Evolutionary conservation across 2,888 invertebrate genomes (phyloP), one percentile per base, ranked within the genome.

Genomic region (Drosophila monieri): DNA sequence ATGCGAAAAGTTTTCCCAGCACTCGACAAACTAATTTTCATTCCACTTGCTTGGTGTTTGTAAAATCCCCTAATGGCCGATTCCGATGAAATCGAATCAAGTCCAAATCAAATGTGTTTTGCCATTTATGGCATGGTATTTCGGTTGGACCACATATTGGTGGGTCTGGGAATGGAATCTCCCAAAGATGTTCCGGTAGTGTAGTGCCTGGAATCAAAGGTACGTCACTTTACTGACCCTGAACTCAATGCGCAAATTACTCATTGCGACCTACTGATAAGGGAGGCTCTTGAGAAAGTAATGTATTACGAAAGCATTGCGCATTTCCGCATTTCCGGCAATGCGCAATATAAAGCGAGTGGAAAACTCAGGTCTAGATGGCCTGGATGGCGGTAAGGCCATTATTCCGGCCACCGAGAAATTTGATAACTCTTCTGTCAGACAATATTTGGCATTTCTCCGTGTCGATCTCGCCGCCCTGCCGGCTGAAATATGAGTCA

Each of bases 401-500:
- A 46, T 35, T 44, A 39, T n/a, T 6, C 5, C 35, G 54, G 18
- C 43, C 9, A 44, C 35, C 27, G 59, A 37, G 62, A 61, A 62
- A 64, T 64, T 39, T 62, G 62, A 64, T 62, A 52, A 64, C 62
- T 52, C 62, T 64, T 30, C 44, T 44, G 58, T 47, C 60, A 14
- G n/a, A n/a, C 47, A 58, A 61, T 65, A 65, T 62, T 65, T 65
- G 62, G 62, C 65, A 41, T 39, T 30, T 54, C 44, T 30, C 25
- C 2, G 23, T 27, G 3, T n/a, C 27, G 56, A 46, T 37, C 41
- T 54, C 37, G 39, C 52, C 53, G 51, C n/a, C 48, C 62, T 67
- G 73, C 59, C 69, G 59, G 44, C 68, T 86, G 85, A 84, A 84
- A 84, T 86, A 84, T 84, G 86, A 84, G 85, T 77, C 84, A 84